A percentile compares a stretch with the other conserved stretches of the same genome.
These are phyloP conservation scores for Megatriorchis doriae DNA, from an alignment of 2,113 vertebrate genomes.

Conservation along the genomic window DNA sequence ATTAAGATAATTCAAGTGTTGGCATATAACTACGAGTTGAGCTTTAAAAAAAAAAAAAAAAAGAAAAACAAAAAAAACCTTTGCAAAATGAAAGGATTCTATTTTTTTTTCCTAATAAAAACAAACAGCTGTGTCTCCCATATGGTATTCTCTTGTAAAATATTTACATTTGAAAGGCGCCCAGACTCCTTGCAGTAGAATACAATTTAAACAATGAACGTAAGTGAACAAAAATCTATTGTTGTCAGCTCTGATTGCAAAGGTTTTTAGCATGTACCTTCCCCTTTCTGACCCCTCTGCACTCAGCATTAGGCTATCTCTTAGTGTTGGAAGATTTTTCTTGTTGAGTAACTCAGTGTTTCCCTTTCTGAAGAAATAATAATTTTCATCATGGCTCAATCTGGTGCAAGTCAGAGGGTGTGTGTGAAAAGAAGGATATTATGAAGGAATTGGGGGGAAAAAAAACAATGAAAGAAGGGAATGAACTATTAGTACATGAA, in stretches of 20 bases:
- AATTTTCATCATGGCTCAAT: not conserved
- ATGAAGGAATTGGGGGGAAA: not conserved
- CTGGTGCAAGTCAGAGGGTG: not conserved
- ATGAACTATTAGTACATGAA: not conserved
- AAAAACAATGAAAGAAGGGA: not conserved
- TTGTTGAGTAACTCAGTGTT: not conserved
- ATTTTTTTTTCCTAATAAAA: constrained; percentile 60
- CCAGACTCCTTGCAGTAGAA: constrained; percentile 55
- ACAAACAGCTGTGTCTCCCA: constrained; percentile 71
- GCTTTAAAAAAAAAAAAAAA: constrained; percentile 15
- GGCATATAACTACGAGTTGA: not conserved
- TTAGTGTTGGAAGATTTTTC: not conserved
- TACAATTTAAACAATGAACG: constrained; percentile 56
- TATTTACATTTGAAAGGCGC: constrained; percentile 74
- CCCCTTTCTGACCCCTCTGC: not conserved
- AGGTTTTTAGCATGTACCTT: not conserved
- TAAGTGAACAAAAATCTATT: constrained; percentile 35
- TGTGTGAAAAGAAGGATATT: not conserved
- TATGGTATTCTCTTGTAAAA: constrained; percentile 72
- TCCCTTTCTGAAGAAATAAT: not conserved
- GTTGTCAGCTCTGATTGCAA: constrained; percentile 11
- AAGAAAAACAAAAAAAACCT: not conserved
- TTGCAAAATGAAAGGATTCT: constrained; percentile 54
- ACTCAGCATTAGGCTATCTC: not conserved
- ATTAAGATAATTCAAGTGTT: constrained; percentile 62